Evolutionary conservation across 2,797 vertebrate species (phyloP).

Genomic region (Acanthornis magna): DNA sequence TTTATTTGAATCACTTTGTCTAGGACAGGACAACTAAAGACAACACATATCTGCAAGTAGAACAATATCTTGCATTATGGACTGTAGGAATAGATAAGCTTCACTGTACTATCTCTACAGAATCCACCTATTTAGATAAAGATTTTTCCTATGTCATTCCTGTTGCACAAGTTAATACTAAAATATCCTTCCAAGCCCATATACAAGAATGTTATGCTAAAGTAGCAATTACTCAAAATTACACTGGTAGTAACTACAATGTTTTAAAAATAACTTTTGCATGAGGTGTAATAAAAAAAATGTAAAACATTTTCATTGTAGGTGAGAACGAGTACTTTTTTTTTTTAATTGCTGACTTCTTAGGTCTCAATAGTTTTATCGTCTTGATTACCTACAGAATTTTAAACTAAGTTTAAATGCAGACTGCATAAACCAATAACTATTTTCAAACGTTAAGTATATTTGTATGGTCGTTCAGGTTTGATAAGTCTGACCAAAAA

Average conservation of each 20-base stretch:
- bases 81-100: not conserved
- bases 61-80: constrained; percentile 38
- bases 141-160: not conserved
- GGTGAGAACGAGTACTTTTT: not conserved
- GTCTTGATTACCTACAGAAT: not conserved
- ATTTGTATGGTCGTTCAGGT: not conserved
- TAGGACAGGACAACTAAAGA: constrained; percentile 56
- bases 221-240: not conserved
- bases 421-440: not conserved
- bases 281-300: not conserved
- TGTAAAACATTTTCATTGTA: not conserved
- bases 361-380: not conserved
- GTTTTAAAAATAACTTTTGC: not conserved
- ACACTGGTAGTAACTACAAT: not conserved
- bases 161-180: not conserved
- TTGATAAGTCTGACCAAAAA: not conserved
- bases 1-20: constrained; percentile 47
- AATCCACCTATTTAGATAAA: not conserved
- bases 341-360: not conserved
- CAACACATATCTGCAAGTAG: constrained; percentile 53
- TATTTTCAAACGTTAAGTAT: not conserved
- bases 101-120: not conserved
- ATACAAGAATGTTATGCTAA: not conserved
- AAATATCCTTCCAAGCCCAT: not conserved
- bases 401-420: not conserved